A percentile compares a stretch with the other conserved stretches of the same genome.
Conservation (phyloP, 2,888 invertebrate species). For the Tridacna crocea region DNA sequence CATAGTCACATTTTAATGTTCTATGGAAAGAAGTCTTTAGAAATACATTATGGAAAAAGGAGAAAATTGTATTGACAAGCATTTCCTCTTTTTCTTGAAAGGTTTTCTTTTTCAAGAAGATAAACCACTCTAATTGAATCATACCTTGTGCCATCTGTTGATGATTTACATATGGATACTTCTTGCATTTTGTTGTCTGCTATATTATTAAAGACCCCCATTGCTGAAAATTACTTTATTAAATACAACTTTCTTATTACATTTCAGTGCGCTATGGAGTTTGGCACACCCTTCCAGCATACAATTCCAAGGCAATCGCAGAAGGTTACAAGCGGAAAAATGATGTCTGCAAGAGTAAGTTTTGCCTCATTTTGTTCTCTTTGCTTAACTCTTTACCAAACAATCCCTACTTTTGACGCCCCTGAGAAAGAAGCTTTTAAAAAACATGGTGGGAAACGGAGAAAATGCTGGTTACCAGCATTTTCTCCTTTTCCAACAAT, state of each 20-base stretch:
- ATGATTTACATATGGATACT: too few species aligned
- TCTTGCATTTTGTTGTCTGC: too few species aligned
- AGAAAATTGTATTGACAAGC: too few species aligned
- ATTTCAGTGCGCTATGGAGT: slow-evolving; percentile 74
- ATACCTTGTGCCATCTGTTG: too few species aligned
- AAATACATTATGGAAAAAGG: too few species aligned
- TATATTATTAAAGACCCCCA: too few species aligned
- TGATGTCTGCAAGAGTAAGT: slow-evolving; percentile 77
- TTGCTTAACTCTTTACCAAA: neutral
- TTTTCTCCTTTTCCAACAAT: neutral
- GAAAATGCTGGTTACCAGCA: too few species aligned
- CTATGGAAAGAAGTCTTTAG: too few species aligned
- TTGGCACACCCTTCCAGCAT: slow-evolving; percentile 68
- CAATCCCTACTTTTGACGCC: neutral
- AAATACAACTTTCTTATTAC: slow-evolving; percentile 22
- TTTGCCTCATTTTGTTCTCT: neutral
- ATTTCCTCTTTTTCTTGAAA: too few species aligned
- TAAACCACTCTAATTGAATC: too few species aligned
- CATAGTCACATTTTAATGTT: too few species aligned
- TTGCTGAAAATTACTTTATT: neutral
- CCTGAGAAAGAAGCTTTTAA: neutral
- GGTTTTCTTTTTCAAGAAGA: too few species aligned
- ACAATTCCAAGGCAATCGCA: slow-evolving; percentile 61
- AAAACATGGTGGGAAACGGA: neutral
- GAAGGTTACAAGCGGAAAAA: slow-evolving; percentile 67